Percentiles rank a stretch among this genome's conserved stretches.
phyloP scores from a whole-genome alignment of 2,113 vertebrate genomes.

The Pelecanus crispus region DNA sequence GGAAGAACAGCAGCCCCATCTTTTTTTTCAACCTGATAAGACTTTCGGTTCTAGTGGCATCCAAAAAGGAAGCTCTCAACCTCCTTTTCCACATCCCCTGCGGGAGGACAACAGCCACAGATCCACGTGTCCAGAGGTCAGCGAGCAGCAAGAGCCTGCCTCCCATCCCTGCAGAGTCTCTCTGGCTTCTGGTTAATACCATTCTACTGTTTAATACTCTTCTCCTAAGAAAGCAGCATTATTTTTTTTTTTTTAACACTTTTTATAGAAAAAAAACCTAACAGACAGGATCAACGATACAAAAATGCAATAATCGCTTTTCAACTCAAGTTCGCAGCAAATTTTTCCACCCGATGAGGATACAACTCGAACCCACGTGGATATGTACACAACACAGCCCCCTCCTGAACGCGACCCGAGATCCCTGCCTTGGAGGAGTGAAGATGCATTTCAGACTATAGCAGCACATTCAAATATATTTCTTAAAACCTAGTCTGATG shows the following conservation, averaged over 20 bases:
- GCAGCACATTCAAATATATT: conserved; percentile 52
- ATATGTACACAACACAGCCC: background rate
- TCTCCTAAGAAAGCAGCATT: conserved; percentile 49
- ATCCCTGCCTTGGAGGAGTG: background rate
- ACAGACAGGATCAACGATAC: conserved; percentile 9
- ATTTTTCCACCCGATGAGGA: background rate
- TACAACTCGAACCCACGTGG: background rate
- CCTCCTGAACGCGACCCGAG: background rate
- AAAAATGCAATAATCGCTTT: background rate
- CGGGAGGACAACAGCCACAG: background rate
- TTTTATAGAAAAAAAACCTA: background rate
- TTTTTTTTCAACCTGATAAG: background rate
- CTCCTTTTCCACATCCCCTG: background rate
- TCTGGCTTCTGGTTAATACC: background rate
- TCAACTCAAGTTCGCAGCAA: background rate
- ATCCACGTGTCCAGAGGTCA: background rate
- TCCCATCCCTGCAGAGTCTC: background rate
- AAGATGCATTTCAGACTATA: conserved; percentile 32
- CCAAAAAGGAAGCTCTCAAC: background rate
- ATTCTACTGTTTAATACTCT: background rate
- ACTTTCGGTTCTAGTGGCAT: background rate
- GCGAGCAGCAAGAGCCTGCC: background rate
- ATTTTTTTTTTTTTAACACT: background rate
- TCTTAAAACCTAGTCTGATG: background rate
- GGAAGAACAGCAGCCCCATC: background rate